Percentiles rank a stretch among this genome's conserved stretches.
These are phyloP conservation scores for Rotaria socialis DNA, from an alignment of 2,888 invertebrate genomes.

Conservation along the genomic window DNA sequence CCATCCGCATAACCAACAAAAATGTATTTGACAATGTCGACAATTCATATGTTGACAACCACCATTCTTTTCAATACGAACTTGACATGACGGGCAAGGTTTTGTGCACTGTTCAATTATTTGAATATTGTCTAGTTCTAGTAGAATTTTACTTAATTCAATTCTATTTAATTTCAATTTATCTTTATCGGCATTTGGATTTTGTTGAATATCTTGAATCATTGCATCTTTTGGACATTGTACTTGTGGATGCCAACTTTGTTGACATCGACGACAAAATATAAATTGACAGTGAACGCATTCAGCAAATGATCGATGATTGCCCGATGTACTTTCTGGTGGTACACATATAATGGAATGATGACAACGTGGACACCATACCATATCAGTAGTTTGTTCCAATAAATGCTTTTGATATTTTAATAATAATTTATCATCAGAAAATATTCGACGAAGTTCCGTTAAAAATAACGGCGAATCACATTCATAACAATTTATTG, in stretches of 20 bases:
- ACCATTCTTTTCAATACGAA: slow-evolving; percentile 8
- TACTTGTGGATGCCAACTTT: neutral
- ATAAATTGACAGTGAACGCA: neutral
- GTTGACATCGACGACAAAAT: neutral
- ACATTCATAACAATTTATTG: neutral
- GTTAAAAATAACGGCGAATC: neutral
- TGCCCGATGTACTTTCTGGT: neutral
- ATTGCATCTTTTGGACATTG: neutral
- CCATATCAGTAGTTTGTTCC: neutral
- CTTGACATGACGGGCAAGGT: neutral
- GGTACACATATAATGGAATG: neutral
- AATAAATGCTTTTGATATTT: slow-evolving; percentile 6
- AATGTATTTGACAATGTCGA: neutral
- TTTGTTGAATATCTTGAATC: neutral
- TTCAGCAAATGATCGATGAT: neutral
- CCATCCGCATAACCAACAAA: neutral
- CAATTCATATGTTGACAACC: slow-evolving; percentile 4
- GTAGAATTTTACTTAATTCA: neutral
- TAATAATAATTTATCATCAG: neutral
- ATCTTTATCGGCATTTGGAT: neutral
- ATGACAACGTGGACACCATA: slow-evolving; percentile 12
- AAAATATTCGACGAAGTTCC: slow-evolving; percentile 17
- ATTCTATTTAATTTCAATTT: neutral
- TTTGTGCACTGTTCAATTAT: neutral
- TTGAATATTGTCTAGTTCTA: neutral